These are phyloP conservation scores for Dasyprocta punctata DNA, from an alignment of 2,113 vertebrate genomes.

Conservation along the genomic window DNA sequence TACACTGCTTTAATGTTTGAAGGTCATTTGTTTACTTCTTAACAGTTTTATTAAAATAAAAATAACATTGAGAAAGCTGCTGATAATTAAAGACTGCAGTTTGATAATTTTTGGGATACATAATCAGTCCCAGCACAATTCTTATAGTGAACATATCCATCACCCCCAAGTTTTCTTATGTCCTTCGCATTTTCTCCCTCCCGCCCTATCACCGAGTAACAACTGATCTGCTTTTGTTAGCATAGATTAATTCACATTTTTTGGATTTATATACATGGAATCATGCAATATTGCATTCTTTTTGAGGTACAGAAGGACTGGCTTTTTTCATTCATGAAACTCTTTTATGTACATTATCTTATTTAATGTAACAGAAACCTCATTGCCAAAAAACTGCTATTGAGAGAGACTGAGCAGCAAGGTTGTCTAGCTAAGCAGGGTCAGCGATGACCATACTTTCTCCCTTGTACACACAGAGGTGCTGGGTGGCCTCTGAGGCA, in stretches of 20 bases:
- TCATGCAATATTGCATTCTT: neutral
- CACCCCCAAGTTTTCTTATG: accelerated
- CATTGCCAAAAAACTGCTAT: neutral
- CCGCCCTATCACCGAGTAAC: neutral
- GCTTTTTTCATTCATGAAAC: neutral
- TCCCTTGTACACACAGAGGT: accelerated
- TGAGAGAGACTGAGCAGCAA: neutral
- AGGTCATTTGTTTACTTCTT: slow-evolving; percentile 33
- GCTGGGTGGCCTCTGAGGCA: neutral
- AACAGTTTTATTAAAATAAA: slow-evolving; percentile 36
- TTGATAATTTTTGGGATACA: neutral
- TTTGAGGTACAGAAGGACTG: neutral
- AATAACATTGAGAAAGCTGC: neutral
- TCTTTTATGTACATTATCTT: neutral
- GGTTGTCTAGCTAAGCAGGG: neutral
- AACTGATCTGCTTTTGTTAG: neutral
- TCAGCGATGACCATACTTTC: neutral
- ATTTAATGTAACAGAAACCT: neutral
- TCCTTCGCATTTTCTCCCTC: neutral
- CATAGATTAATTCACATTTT: neutral
- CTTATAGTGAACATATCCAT: neutral
- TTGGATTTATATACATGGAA: neutral
- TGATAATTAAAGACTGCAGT: neutral
- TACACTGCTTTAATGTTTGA: slow-evolving; percentile 2
- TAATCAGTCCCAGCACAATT: neutral